A percentile compares a stretch with the other conserved stretches of the same genome.
Evolutionary conservation across 2,888 invertebrate genomes (phyloP).

Genomic region (Amphipoea oculea): DNA sequence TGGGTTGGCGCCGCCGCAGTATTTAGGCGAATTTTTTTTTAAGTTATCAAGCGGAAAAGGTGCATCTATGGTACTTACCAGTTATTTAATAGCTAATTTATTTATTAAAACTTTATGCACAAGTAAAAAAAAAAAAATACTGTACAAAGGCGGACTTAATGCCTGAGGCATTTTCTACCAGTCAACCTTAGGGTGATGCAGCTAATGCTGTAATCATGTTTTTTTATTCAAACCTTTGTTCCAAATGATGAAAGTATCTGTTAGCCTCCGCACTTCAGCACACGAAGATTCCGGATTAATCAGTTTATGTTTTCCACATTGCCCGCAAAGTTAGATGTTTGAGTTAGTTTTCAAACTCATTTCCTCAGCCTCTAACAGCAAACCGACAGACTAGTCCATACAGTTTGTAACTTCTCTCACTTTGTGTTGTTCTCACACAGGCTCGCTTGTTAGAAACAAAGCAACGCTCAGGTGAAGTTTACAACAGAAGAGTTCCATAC

Average conservation of each 20-base stretch:
- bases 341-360: neutral
- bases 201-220: neutral
- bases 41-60: too few relatives aligned
- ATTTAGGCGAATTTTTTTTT: too few relatives aligned
- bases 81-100: too few relatives aligned
- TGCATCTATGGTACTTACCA: too few relatives aligned
- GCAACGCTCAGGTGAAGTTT: neutral
- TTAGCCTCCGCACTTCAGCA: neutral
- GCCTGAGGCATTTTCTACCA: too few relatives aligned
- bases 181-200: too few relatives aligned
- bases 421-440: neutral
- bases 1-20: too few relatives aligned
- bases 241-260: neutral
- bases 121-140: too few relatives aligned
- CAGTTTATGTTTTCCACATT: too few relatives aligned
- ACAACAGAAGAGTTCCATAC: neutral
- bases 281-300: neutral
- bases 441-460: neutral
- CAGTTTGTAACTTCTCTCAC: neutral
- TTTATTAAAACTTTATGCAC: too few relatives aligned
- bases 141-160: too few relatives aligned
- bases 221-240: neutral
- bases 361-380: neutral
- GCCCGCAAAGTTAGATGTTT: neutral
- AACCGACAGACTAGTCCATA: neutral